Evolutionary conservation across 2,888 invertebrate genomes (phyloP).

Genomic region (Sphaerophoria rueppellii): DNA sequence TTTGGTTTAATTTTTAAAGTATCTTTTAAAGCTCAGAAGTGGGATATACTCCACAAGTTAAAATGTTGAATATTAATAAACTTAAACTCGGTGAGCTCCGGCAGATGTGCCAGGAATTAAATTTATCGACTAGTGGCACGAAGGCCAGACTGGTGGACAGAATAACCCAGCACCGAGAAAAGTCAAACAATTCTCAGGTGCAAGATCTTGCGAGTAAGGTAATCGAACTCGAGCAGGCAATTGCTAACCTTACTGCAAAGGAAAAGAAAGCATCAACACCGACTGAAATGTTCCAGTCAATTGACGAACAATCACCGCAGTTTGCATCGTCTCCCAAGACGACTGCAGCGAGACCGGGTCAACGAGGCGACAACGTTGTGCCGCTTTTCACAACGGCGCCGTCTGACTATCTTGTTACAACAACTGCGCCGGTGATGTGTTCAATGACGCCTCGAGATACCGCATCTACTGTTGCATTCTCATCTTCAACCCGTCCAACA

Average conservation of each 20-base stretch:
- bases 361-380: not conserved
- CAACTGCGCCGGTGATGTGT: not conserved
- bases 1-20: not conserved
- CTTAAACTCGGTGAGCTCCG: not conserved
- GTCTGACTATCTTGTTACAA: not conserved
- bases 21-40: conserved; percentile 14
- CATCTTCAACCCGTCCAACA: conserved; percentile 1
- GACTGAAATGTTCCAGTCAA: conserved; percentile 4
- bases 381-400: conserved; percentile 13
- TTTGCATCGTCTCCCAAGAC: not conserved
- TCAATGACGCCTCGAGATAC: not conserved
- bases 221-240: not conserved
- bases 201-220: not conserved
- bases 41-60: not conserved
- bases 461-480: not conserved
- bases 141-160: conserved; percentile 8
- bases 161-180: not conserved
- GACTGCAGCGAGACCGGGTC: not conserved
- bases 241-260: not conserved
- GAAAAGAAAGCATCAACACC: not conserved
- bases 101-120: not conserved
- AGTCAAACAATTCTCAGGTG: conserved; percentile 4
- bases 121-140: not conserved
- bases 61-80: not conserved
- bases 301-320: conserved; percentile 9